These are phyloP conservation scores for Xenops minutus DNA, from an alignment of 2,797 vertebrate species.

Conservation along the genomic window DNA sequence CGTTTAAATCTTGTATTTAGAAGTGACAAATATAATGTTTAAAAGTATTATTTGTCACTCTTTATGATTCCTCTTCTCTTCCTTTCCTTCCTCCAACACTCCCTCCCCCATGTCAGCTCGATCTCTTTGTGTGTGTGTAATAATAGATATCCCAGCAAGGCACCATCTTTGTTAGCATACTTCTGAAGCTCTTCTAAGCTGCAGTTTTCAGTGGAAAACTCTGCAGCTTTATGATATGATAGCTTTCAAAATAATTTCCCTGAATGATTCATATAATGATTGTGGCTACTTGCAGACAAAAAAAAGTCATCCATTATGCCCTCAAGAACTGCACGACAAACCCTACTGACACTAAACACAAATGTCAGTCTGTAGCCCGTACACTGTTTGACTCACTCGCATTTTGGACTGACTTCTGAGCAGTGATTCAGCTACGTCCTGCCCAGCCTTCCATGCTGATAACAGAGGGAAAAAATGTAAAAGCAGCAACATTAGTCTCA, in stretches of 20 bases:
- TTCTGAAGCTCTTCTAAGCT: conserved; percentile 33
- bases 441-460: conserved; percentile 18
- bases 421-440: conserved; percentile 24
- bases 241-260: background rate
- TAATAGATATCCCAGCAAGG: conserved; percentile 29
- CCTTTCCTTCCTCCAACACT: background rate
- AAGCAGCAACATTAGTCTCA: background rate
- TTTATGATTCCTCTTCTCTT: background rate
- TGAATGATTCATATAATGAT: conserved; percentile 13
- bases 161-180: background rate
- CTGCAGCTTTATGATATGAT: conserved; percentile 5
- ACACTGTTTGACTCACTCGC: background rate
- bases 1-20: background rate
- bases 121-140: background rate
- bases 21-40: background rate
- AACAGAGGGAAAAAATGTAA: conserved; percentile 26
- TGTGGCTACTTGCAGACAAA: background rate
- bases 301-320: background rate
- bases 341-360: background rate
- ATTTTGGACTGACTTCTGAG: conserved; percentile 38
- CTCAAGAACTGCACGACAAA: background rate
- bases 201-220: conserved; percentile 4
- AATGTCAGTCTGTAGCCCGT: background rate
- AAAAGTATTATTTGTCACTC: background rate
- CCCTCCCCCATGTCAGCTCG: background rate